A percentile compares a stretch with the other conserved stretches of the same genome.
These are phyloP conservation scores for Clarias fuscus DNA, from an alignment of 2,797 vertebrate genomes.

Conservation along the genomic window DNA sequence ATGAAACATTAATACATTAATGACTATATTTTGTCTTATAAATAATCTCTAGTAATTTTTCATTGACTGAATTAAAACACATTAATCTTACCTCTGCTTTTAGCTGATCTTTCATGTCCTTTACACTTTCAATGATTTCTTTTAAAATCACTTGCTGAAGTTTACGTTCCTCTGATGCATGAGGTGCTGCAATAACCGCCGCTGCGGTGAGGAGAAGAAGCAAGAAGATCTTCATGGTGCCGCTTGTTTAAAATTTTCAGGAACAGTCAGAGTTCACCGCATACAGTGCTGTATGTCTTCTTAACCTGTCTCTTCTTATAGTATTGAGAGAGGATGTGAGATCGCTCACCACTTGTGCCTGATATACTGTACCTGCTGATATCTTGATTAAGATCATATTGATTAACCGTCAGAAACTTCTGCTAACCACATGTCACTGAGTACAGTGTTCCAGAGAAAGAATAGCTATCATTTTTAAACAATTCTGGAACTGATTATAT, in stretches of 20 bases:
- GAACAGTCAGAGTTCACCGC: neutral
- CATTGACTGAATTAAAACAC: neutral
- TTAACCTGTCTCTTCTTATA: neutral
- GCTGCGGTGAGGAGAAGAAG: neutral
- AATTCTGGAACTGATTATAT: neutral
- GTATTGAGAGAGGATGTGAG: conserved; percentile 11
- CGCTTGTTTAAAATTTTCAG: neutral
- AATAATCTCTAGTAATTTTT: neutral
- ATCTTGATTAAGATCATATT: conserved; percentile 6
- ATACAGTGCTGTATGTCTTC: neutral
- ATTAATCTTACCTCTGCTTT: neutral
- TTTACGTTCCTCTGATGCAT: fast-evolving
- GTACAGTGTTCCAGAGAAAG: neutral
- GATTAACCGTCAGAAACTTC: neutral
- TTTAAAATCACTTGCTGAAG: neutral
- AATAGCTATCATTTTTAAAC: neutral
- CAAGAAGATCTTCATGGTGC: conserved; percentile 18
- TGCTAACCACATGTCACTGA: neutral
- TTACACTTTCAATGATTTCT: neutral
- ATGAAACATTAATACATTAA: neutral
- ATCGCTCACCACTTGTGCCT: neutral
- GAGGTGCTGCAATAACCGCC: neutral
- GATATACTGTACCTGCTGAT: neutral
- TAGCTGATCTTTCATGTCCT: fast-evolving
- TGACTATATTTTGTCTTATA: neutral